Evolutionary conservation across 2,113 vertebrate species (phyloP).

Genomic region (Epinephelus lanceolatus): DNA sequence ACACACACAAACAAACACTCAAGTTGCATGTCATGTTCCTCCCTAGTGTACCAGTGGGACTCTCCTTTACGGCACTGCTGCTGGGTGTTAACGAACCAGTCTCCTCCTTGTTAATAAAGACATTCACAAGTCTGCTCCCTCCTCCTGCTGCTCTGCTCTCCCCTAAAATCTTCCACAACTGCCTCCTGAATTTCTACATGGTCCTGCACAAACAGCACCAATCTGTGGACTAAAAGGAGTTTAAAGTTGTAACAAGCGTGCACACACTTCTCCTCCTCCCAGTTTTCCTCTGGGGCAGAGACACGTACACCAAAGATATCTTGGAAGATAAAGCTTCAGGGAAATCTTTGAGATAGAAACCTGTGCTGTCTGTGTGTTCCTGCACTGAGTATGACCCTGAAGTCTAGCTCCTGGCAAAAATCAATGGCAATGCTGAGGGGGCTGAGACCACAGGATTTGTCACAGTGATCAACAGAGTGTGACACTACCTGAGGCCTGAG

Average conservation of each 20-base stretch:
- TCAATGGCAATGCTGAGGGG: not conserved
- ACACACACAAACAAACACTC: not conserved
- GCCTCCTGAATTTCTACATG: constrained; percentile 16
- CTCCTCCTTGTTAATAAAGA: constrained; percentile 59
- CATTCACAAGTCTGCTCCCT: constrained; percentile 56
- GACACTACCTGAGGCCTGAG: not conserved
- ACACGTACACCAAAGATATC: not conserved
- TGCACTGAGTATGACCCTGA: not conserved
- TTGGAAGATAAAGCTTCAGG: not conserved
- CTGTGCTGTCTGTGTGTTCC: constrained; percentile 18
- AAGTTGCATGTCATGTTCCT: constrained; percentile 18
- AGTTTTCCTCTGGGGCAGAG: not conserved
- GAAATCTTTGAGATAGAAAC: constrained; percentile 29
- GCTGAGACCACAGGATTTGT: constrained; percentile 19
- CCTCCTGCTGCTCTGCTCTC: not conserved
- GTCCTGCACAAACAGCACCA: not conserved
- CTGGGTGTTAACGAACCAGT: constrained; percentile 63
- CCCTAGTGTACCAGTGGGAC: constrained; percentile 32
- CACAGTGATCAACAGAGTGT: constrained; percentile 25
- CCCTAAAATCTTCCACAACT: not conserved
- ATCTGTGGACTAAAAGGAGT: constrained; percentile 23
- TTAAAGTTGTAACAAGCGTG: not conserved
- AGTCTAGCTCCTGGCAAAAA: constrained; percentile 30
- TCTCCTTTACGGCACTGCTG: constrained; percentile 33
- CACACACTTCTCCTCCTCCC: constrained; percentile 8